Conservation (phyloP, 2,888 invertebrate genomes). For the Chloroclysta siterata region DNA sequence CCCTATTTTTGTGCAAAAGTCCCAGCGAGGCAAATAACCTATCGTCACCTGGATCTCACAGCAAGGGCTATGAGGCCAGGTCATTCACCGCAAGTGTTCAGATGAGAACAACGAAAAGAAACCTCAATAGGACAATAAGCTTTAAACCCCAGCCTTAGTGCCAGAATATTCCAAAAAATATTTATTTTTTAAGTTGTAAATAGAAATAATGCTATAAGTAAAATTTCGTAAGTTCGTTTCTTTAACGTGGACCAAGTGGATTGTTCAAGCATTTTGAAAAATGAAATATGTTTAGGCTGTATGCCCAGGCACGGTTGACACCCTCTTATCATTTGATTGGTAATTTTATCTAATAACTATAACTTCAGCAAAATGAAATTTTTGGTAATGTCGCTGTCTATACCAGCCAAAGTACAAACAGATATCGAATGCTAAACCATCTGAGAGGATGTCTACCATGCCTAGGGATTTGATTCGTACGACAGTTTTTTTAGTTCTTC, state of each 20-base stretch:
- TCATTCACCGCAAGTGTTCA: neutral
- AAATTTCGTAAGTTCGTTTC: neutral
- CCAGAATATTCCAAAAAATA: slow-evolving; percentile 26
- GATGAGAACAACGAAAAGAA: neutral
- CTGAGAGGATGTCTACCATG: no score
- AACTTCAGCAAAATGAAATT: no score
- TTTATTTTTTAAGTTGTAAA: slow-evolving; percentile 26
- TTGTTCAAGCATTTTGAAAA: neutral
- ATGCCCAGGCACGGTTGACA: neutral
- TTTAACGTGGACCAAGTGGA: neutral
- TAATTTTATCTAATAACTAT: no score
- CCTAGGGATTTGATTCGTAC: no score
- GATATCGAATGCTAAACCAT: no score
- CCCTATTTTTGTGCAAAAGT: neutral
- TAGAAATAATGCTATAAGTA: slow-evolving; percentile 1
- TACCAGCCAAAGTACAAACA: no score
- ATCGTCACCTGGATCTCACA: slow-evolving; percentile 1
- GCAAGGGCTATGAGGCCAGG: neutral
- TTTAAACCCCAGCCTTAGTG: slow-evolving; percentile 18
- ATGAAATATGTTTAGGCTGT: neutral
- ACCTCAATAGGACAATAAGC: slow-evolving; percentile 9
- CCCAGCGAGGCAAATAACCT: neutral
- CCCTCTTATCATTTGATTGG: neutral
- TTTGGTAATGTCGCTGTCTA: no score
- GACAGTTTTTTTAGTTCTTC: neutral